Evolutionary conservation across 2,888 invertebrate species (phyloP).

Genomic region (Panopea generosa): DNA sequence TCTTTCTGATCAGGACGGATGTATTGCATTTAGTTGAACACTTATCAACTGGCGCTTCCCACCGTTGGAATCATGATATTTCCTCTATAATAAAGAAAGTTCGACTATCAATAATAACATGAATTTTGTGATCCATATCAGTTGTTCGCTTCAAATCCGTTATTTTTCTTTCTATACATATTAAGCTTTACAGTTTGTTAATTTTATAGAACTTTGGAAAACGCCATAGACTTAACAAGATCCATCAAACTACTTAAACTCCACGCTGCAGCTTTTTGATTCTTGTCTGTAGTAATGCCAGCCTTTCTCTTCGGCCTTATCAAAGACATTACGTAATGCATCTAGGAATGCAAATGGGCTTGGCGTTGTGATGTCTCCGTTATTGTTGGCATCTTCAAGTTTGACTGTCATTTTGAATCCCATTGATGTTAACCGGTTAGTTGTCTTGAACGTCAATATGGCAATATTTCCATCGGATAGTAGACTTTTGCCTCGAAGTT

Average conservation of each 20-base stretch:
- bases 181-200: neutral
- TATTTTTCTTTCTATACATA: no score
- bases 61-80: no score
- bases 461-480: conserved; percentile 48
- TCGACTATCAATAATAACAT: no score
- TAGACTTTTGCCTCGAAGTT: conserved; percentile 41
- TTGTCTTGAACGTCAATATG: conserved; percentile 36
- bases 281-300: neutral
- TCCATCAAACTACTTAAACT: conserved; percentile 29
- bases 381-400: neutral
- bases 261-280: neutral
- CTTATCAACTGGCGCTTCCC: no score
- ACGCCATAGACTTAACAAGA: conserved; percentile 37
- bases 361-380: conserved; percentile 10
- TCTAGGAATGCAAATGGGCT: conserved; percentile 34
- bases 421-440: conserved; percentile 14
- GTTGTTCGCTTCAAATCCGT: no score
- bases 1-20: no score
- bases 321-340: conserved; percentile 18
- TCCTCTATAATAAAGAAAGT: no score
- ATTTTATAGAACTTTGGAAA: conserved; percentile 36
- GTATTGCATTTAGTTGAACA: no score
- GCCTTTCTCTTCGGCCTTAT: conserved; percentile 5
- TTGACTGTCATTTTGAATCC: conserved; percentile 37
- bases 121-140: no score